Evolutionary conservation across 2,888 invertebrate species (phyloP).

Genomic region (Drosophila birchii): DNA sequence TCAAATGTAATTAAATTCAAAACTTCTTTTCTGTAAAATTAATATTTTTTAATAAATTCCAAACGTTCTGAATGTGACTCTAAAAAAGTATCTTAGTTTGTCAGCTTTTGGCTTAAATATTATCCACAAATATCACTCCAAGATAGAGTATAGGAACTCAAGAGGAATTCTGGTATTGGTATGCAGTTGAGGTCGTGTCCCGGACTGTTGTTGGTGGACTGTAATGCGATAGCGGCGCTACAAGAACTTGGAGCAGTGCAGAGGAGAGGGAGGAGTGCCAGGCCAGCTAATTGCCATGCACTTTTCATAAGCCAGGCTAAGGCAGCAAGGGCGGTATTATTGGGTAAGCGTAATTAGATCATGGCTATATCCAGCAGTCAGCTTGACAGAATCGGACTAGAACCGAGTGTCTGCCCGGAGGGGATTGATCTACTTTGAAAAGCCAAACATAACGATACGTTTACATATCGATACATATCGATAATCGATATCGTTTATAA

Average conservation of each 20-base stretch:
- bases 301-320: constrained; percentile 4
- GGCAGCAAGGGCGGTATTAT: constrained; percentile 3
- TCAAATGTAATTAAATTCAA: background rate
- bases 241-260: background rate
- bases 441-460: background rate
- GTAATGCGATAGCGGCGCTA: constrained; percentile 12
- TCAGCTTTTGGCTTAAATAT: background rate
- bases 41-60: background rate
- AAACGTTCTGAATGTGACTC: background rate
- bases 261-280: background rate
- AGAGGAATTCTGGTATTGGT: background rate
- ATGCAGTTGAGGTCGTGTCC: constrained; percentile 1
- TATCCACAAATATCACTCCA: background rate
- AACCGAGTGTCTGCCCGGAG: background rate
- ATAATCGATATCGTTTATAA: too few relatives aligned
- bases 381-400: background rate
- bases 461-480: too few relatives aligned
- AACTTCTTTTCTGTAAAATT: background rate
- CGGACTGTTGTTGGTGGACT: background rate
- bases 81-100: background rate
- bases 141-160: background rate
- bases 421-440: background rate
- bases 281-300: constrained; percentile 11
- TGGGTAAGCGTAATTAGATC: constrained; percentile 15
- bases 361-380: constrained; percentile 1